Evolutionary conservation across 2,888 invertebrate genomes (phyloP).

Genomic region (Polia nebulosa): DNA sequence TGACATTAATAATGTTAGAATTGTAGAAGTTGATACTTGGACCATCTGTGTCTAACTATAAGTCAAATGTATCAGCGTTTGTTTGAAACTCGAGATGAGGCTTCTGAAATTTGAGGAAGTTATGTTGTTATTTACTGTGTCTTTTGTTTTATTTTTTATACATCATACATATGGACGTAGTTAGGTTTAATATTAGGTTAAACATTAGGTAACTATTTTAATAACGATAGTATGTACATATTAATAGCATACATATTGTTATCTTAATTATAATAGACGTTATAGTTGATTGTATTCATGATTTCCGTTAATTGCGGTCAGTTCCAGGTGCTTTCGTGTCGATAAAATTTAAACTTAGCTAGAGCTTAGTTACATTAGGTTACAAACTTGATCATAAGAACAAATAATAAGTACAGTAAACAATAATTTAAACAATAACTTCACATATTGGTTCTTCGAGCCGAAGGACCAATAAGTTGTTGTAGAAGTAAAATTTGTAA

Average conservation of each 20-base stretch:
- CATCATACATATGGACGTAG: too few relatives aligned
- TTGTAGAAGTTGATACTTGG: background rate
- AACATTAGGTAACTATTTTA: too few relatives aligned
- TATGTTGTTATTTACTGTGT: background rate
- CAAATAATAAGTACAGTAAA: background rate
- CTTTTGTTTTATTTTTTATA: too few relatives aligned
- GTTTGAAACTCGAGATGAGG: too few relatives aligned
- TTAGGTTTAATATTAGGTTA: too few relatives aligned
- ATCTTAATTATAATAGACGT: too few relatives aligned
- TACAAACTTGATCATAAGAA: background rate
- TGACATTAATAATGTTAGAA: background rate
- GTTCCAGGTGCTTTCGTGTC: background rate
- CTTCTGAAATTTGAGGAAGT: background rate
- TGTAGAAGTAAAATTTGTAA: background rate
- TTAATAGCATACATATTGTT: too few relatives aligned
- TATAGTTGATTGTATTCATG: background rate
- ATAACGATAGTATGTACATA: too few relatives aligned
- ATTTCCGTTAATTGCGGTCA: background rate
- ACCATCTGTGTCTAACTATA: background rate
- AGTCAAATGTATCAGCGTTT: background rate
- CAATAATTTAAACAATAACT: background rate
- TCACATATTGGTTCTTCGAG: background rate
- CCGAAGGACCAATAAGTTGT: too few relatives aligned
- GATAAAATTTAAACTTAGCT: background rate
- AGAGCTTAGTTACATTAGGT: background rate